These are phyloP conservation scores for Amphipoea oculea DNA, from an alignment of 2,888 invertebrate species.

Conservation along the genomic window DNA sequence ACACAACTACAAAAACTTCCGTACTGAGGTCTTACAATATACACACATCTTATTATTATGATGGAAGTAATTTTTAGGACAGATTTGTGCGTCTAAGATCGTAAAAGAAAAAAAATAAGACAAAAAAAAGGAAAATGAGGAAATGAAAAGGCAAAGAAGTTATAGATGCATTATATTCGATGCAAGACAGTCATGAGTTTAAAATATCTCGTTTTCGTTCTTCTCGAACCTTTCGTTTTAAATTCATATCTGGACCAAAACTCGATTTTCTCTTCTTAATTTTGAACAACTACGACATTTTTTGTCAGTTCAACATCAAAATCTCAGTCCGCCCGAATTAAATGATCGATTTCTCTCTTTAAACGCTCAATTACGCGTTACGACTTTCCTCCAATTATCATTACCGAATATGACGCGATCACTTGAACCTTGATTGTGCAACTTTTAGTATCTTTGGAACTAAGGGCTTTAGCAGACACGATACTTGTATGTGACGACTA, in stretches of 20 bases:
- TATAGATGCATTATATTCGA: not conserved
- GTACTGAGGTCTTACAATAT: not conserved
- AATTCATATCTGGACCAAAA: not conserved
- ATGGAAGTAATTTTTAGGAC: not conserved
- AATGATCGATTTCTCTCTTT: slow-evolving; percentile 58
- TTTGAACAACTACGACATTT: not conserved
- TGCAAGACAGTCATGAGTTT: not conserved
- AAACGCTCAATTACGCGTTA: slow-evolving; percentile 51
- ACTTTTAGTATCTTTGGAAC: slow-evolving; percentile 22
- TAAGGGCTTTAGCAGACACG: slow-evolving; percentile 2
- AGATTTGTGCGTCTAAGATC: not conserved
- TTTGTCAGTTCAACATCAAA: not conserved
- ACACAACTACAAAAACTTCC: not conserved
- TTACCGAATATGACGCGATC: slow-evolving; percentile 32
- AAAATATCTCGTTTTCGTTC: too few relatives aligned
- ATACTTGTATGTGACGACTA: not conserved
- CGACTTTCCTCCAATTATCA: slow-evolving; percentile 51
- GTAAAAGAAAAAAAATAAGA: not conserved
- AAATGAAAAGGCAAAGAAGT: not conserved
- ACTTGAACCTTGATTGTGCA: slow-evolving; percentile 34
- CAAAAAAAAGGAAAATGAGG: not conserved
- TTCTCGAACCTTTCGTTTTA: not conserved
- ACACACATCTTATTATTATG: not conserved
- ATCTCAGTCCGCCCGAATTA: not conserved
- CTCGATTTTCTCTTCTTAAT: too few relatives aligned